These are phyloP conservation scores for Trachelus iudaicus DNA, from an alignment of 2,888 invertebrate species.

Conservation along the genomic window DNA sequence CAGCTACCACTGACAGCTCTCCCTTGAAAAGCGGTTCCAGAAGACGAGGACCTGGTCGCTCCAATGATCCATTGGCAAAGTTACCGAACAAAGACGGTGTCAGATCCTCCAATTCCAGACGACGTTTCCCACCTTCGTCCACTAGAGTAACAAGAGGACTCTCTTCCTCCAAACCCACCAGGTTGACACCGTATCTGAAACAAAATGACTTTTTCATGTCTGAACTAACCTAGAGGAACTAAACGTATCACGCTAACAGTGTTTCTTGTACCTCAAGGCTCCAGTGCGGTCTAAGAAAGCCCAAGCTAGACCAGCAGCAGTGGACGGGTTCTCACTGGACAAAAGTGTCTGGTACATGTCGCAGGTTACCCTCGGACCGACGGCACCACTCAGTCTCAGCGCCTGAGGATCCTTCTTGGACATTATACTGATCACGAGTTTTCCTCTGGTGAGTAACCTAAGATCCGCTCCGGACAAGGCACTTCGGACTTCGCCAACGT, in stretches of 20 bases:
- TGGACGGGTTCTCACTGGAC: constrained; percentile 68
- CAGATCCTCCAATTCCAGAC: constrained; percentile 80
- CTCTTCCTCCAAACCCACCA: constrained; percentile 52
- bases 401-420: constrained; percentile 75
- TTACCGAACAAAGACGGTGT: constrained; percentile 72
- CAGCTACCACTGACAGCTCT: constrained; percentile 80
- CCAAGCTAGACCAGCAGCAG: constrained; percentile 77
- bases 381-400: constrained; percentile 76
- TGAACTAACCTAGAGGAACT: background rate
- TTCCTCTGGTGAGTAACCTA: constrained; percentile 80
- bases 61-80: constrained; percentile 79
- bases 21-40: constrained; percentile 86
- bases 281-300: constrained; percentile 83
- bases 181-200: constrained; percentile 21
- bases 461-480: constrained; percentile 82
- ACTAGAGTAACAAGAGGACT: constrained; percentile 77
- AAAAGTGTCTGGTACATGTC: constrained; percentile 83
- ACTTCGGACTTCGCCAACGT: constrained; percentile 82
- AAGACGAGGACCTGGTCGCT: constrained; percentile 82
- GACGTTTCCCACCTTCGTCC: constrained; percentile 78
- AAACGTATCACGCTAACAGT: constrained; percentile 52
- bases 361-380: constrained; percentile 81
- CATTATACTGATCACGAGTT: constrained; percentile 77
- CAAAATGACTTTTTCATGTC: background rate
- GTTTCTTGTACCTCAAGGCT: constrained; percentile 81